These are phyloP conservation scores for Ornithorhynchus anatinus DNA, from an alignment of 2,113 vertebrate species.

Conservation along the genomic window DNA sequence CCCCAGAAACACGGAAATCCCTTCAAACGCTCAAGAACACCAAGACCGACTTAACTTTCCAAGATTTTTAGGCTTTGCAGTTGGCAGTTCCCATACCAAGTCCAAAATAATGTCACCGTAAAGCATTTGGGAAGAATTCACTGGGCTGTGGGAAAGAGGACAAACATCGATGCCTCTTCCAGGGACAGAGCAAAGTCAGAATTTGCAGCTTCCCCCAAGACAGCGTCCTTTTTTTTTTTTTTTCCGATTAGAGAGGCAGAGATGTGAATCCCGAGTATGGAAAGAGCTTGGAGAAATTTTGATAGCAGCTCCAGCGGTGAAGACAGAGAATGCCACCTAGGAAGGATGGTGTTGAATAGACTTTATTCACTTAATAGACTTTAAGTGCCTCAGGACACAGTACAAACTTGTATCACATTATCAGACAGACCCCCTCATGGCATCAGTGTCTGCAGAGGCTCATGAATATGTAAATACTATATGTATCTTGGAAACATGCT, in stretches of 20 bases:
- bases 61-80: conserved; percentile 2
- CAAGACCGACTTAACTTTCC: neutral
- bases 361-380: conserved; percentile 72
- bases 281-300: neutral
- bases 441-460: conserved; percentile 63
- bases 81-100: conserved; percentile 1
- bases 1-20: conserved; percentile 4
- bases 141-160: neutral
- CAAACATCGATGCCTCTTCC: neutral
- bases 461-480: conserved; percentile 80
- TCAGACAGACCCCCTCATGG: conserved; percentile 67
- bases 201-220: neutral
- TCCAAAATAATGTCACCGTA: neutral
- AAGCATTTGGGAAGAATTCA: neutral
- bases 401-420: conserved; percentile 77
- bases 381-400: conserved; percentile 71
- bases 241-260: neutral
- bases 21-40: conserved; percentile 34
- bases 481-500: conserved; percentile 77
- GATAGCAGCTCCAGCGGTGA: conserved; percentile 10
- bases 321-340: conserved; percentile 49
- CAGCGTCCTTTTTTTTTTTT: neutral
- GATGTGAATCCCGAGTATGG: neutral
- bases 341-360: conserved; percentile 56
- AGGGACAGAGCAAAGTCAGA: neutral